Base-by-base conservation (phyloP, 2,888 invertebrate species). In the Patella pellucida region DNA sequence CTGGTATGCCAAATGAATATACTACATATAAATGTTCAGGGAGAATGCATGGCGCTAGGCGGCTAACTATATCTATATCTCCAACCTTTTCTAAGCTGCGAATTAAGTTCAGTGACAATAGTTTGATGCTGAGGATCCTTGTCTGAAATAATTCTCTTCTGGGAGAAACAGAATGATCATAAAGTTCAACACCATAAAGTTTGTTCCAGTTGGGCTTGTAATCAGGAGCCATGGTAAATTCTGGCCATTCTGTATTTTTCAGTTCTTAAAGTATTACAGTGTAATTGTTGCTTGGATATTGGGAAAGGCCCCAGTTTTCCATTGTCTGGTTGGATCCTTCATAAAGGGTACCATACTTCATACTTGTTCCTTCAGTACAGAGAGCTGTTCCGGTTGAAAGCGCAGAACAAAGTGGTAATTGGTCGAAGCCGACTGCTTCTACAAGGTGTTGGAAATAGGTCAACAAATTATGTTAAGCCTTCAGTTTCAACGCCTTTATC, bases 361-460 rank as follows among this genome's bases (percentile, higher is more conserved):
- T 74, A 68, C 80, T 81, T 14, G 67, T 69, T 12, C 82, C 82
- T 74, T 82, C 82, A 1, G 73, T 75, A 62, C 82, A 82, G 14
- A 77, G 50, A 2, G 31, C 51, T 2, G 80, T 69, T 15, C 75
- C 27, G 51, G 62, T 56, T 5, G 81, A 77, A 23, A 68, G 19
- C 23, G 54, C 74, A 1, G 78, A 76, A 74, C 79, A 77, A 11
- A 23, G 51, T 62, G 51, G 68, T 68, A 69, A 27, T 19, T 67
- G 23, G 1, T 52, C 69, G 68, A 81, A 73, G 12, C 82, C 85
- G 1, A 83, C 82, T 2, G 83, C 81, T 52, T 85, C 84, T 2
- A 78, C 81, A 11, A 85, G 27, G 9, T n/a, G 85, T 85, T 1
- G 85, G 85, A 70, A 80, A 85, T 12, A 85, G 68, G 54, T 86